Base-by-base conservation (phyloP, 2,888 invertebrate species). In the Nebria salina region DNA sequence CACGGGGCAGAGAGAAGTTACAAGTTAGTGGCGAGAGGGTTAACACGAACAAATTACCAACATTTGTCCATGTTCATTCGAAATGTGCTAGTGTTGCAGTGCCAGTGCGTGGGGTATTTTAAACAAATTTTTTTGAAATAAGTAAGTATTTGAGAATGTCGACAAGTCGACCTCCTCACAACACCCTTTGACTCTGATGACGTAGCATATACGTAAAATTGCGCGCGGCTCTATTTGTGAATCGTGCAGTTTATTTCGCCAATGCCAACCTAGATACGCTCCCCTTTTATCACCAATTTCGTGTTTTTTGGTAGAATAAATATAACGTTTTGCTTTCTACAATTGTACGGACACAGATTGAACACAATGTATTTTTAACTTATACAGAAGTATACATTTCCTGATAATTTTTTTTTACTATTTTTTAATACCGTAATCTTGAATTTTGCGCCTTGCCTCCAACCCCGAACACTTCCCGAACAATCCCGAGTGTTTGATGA, bases 401-500 rank as follows among this genome's bases (percentile, higher is more conserved):
- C 25, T 25, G 25, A 11, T 70, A 26, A 26, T 26, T 70, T 70
- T 66, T 11, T 70, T 70, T 70, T 70, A 70, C 34, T 70, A 70
- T 70, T 70, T 26, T 70, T 70, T 70, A 11, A 70, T 54, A 54
- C 54, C 54, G 54, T 34, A 72, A 78, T 75, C 75, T 80, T 76
- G 76, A 76, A 73, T 81, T 76, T 76, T 81, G 81, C 81, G 81
- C 81, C 81, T 81, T 76, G 81, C 66, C 76, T 65, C 76, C 81
- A 76, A 80, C 81, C 81, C 81, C 81, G 81, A 81, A 81, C 76
- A 72, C 11, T 72, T 72, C 82, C 83, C 84, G 84, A 84, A 70
- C 81, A 66, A 26, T 73, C 76, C 84, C 84, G 84, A 84, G 75
- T 81, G 77, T 81, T 81, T 43, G 76, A 76, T 81, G 85, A 85